These are phyloP conservation scores for Trogon melanurus DNA, from an alignment of 2,113 vertebrate species.

Conservation along the genomic window DNA sequence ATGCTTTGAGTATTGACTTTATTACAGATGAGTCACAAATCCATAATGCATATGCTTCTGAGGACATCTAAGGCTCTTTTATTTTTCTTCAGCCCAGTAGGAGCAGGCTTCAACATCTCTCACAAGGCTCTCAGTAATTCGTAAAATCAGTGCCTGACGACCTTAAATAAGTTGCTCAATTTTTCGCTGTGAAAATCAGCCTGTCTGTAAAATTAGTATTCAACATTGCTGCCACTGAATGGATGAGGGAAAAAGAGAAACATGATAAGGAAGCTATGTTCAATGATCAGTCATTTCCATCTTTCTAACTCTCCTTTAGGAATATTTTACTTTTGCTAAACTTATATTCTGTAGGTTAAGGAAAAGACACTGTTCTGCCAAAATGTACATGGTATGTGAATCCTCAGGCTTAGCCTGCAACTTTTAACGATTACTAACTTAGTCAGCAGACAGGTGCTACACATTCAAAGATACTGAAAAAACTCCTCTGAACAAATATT, in stretches of 20 bases:
- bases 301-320: neutral
- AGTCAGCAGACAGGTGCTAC: neutral
- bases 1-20: neutral
- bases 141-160: neutral
- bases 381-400: neutral
- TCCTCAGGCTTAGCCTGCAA: neutral
- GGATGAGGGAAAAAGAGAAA: neutral
- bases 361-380: neutral
- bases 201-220: slow-evolving; percentile 1
- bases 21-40: neutral
- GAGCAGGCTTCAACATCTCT: neutral
- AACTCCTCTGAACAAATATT: neutral
- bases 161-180: neutral
- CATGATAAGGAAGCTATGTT: neutral
- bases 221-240: neutral
- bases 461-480: neutral
- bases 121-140: neutral
- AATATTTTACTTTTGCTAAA: slow-evolving; percentile 6
- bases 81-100: neutral
- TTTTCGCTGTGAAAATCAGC: neutral
- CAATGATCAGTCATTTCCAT: neutral
- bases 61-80: neutral
- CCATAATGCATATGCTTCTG: neutral
- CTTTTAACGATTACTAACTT: neutral
- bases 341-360: neutral